Percentiles rank a stretch among this genome's conserved stretches.
These are phyloP conservation scores for Paracanthobrama guichenoti DNA, from an alignment of 2,113 vertebrate species.

Conservation along the genomic window DNA sequence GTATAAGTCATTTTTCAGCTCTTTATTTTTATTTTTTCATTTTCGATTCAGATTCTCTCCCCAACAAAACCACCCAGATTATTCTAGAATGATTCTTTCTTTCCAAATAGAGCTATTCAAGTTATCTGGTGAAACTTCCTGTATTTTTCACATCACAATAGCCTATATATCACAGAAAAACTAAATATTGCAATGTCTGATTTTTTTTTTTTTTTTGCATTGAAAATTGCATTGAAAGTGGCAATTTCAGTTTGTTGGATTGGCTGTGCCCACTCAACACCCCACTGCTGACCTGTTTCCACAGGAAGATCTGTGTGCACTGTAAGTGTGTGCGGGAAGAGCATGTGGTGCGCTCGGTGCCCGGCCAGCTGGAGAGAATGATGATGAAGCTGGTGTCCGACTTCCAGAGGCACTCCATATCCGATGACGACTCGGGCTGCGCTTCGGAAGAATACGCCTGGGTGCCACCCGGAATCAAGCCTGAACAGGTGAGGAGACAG, in stretches of 20 bases:
- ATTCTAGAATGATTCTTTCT: too few relatives aligned
- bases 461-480: constrained; percentile 90
- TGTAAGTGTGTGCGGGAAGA: constrained; percentile 90
- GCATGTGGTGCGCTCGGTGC: constrained; percentile 79
- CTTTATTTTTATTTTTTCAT: too few relatives aligned
- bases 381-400: constrained; percentile 87
- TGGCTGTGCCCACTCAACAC: background rate
- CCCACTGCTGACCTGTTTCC: constrained; percentile 38
- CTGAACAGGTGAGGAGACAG: constrained; percentile 82
- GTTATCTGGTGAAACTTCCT: too few relatives aligned
- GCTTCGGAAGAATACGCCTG: constrained; percentile 90
- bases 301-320: constrained; percentile 90
- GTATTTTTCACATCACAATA: too few relatives aligned
- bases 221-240: constrained; percentile 4
- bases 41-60: too few relatives aligned
- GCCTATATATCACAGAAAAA: too few relatives aligned
- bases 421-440: constrained; percentile 87
- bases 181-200: too few relatives aligned
- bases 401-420: constrained; percentile 87
- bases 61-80: too few relatives aligned
- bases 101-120: too few relatives aligned
- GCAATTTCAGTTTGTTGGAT: background rate
- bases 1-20: too few relatives aligned
- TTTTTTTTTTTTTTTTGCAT: too few relatives aligned
- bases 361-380: constrained; percentile 86